Base-by-base conservation (phyloP, 1,140 invertebrate genomes). In the Lucilia cuprina region DNA sequence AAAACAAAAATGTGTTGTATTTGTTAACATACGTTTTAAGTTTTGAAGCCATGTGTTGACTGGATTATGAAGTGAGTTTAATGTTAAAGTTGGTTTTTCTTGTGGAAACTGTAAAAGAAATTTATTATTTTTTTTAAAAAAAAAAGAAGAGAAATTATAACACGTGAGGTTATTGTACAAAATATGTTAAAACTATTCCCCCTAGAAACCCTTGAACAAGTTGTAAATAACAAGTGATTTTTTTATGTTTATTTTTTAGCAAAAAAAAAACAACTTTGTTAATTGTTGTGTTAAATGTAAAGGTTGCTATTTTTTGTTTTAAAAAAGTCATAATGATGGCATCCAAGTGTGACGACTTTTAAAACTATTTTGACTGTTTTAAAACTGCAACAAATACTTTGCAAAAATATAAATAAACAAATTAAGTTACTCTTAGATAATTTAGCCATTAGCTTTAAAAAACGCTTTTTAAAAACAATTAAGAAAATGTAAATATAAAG, bases 111-210 rank as follows among this genome's bases (percentile, higher is more conserved):
- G 19, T 21, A 70, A 60, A 55, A 7, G 50, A 55, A 55, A 55
- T 55, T 55, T 55, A 55, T 41, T 41, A 55, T 4, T 55, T 55
- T 55, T 55, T 41, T 41, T 5, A 55, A 55, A 70, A 70, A 70
- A 70, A 70, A 55, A 70, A 70, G 21, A 70, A 70, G 25, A 70
- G 65, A 70, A 70, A 70, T 70, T 70, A 70, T 70, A 70, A 70
- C 65, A 70, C 65, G 65, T 70, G 65, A 70, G 65, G 65, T 70
- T 70, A 70, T 19, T 70, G 65, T 70, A 70, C 65, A 70, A 21
- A 30, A 21, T 10, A 70, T 70, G n/a, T 70, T 25, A 17, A 17
- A 60, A 12, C 65, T 21, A 70, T 55, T 55, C 50, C 12, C 12
- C 13, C 9, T 19, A 70, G 25, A 70, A 70, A 21, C 65, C 65